Evolutionary conservation across 2,113 vertebrate species (phyloP).

Genomic region (Sylvia atricapilla): DNA sequence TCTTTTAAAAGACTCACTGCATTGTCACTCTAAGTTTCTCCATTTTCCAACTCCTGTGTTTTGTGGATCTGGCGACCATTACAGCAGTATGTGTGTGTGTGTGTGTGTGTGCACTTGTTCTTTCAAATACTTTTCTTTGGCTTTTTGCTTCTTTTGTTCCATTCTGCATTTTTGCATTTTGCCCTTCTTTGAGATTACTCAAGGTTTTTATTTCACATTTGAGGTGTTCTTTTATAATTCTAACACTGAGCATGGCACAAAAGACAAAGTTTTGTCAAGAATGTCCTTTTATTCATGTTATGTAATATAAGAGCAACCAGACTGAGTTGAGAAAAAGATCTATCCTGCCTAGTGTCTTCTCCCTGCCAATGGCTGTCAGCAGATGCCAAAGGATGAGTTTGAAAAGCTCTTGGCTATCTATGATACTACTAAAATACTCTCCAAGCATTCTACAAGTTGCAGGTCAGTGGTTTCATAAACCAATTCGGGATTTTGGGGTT

Average conservation of each 20-base stretch:
- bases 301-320: neutral
- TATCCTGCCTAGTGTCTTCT: neutral
- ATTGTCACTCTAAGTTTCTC: conserved; percentile 29
- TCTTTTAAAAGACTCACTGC: conserved; percentile 35
- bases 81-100: neutral
- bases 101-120: neutral
- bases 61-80: neutral
- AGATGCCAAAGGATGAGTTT: neutral
- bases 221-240: neutral
- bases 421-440: neutral
- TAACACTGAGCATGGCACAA: neutral
- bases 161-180: neutral
- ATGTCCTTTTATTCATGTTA: neutral
- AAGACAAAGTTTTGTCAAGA: neutral
- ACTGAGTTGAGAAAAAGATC: neutral
- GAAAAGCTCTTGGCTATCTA: neutral
- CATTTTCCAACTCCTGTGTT: neutral
- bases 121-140: neutral
- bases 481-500: fast-evolving
- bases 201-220: neutral
- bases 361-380: neutral
- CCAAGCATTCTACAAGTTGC: neutral
- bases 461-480: neutral
- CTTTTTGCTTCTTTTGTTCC: neutral
- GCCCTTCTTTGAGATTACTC: neutral